A percentile compares a stretch with the other conserved stretches of the same genome.
Evolutionary conservation across 2,888 invertebrate species (phyloP).

Genomic region (Netelia melanura): DNA sequence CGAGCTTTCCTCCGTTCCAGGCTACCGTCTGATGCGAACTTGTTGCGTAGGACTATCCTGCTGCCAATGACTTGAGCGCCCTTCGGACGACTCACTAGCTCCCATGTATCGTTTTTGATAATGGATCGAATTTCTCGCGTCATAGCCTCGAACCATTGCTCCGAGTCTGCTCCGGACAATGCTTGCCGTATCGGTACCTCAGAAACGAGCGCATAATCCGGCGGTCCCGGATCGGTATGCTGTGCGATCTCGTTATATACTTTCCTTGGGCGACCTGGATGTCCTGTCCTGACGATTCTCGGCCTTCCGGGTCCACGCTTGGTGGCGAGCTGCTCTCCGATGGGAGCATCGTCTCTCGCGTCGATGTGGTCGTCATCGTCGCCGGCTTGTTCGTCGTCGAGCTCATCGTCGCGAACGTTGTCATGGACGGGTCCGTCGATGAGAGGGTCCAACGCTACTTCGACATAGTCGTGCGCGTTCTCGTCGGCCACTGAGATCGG

Average conservation of each 20-base stretch:
- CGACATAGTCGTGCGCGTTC: background rate
- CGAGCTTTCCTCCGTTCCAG: conserved; percentile 19
- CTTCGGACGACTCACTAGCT: conserved; percentile 3
- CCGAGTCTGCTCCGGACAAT: background rate
- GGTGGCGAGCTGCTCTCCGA: background rate
- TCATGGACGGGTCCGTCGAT: background rate
- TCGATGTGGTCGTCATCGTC: conserved; percentile 2
- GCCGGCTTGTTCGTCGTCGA: background rate
- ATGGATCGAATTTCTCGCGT: background rate
- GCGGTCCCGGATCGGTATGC: background rate
- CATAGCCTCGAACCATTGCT: conserved; percentile 14
- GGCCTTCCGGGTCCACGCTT: conserved; percentile 30
- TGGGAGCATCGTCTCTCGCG: conserved; percentile 10
- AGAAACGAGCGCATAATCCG: background rate
- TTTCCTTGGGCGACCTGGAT: conserved; percentile 32
- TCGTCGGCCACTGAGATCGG: background rate
- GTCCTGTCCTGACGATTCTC: conserved; percentile 21
- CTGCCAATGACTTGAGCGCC: background rate
- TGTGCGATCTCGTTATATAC: background rate
- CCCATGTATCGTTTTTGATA: conserved; percentile 17
- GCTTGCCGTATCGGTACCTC: background rate
- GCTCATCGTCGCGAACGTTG: conserved; percentile 1
- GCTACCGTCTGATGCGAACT: background rate
- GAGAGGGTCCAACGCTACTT: background rate
- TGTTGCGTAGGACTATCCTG: conserved; percentile 4